Percentiles rank a stretch among this genome's conserved stretches.
Evolutionary conservation across 2,888 invertebrate species (phyloP).

Genomic region (Chydorus sphaericus): DNA sequence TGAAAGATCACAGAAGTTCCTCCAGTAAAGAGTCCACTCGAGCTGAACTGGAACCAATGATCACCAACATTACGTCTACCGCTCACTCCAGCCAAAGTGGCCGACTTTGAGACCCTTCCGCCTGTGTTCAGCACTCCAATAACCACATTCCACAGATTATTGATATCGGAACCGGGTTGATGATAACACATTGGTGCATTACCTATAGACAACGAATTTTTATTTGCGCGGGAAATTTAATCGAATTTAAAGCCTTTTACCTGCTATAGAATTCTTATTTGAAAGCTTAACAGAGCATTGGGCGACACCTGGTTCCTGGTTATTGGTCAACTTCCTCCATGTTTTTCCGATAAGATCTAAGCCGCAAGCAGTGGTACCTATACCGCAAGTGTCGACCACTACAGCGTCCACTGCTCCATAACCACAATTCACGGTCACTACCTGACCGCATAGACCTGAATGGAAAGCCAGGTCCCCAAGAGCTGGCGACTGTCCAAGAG

Average conservation of each 20-base stretch:
- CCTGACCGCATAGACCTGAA: not conserved
- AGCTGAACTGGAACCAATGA: not conserved
- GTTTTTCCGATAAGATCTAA: not conserved
- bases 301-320: not conserved
- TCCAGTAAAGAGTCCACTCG: not conserved
- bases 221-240: too few relatives aligned
- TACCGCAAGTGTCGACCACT: not conserved
- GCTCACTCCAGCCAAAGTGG: not conserved
- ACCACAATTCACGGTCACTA: not conserved
- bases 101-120: not conserved
- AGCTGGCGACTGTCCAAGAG: not conserved
- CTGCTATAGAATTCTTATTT: not conserved
- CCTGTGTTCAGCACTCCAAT: not conserved
- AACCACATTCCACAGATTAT: too few relatives aligned
- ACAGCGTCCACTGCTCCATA: not conserved
- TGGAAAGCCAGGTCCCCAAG: not conserved
- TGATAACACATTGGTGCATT: not conserved
- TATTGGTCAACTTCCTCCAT: not conserved
- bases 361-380: not conserved
- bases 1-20: not conserved
- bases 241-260: too few relatives aligned
- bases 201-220: too few relatives aligned
- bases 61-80: not conserved
- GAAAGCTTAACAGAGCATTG: not conserved
- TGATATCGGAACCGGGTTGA: not conserved